Evolutionary conservation across 2,113 vertebrate genomes (phyloP).

Genomic region (Capra hircus): DNA sequence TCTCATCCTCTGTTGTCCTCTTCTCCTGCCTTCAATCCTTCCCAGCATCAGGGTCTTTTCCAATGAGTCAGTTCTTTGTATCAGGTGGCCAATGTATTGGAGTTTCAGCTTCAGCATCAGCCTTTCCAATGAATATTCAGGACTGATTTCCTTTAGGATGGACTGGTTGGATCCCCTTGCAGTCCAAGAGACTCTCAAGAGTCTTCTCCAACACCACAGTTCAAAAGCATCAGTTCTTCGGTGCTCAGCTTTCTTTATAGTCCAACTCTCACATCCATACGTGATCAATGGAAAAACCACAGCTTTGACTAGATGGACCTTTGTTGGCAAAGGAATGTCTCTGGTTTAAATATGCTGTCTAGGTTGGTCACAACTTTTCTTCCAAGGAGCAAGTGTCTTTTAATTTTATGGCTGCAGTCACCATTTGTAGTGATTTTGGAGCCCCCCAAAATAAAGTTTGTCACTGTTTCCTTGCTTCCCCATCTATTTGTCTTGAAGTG

Average conservation of each 20-base stretch:
- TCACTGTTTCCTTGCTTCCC: neutral
- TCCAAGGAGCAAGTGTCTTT: neutral
- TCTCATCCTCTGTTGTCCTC: neutral
- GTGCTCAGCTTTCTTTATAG: neutral
- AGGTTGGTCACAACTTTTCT: neutral
- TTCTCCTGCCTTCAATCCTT: neutral
- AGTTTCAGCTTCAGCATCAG: neutral
- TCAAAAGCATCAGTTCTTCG: neutral
- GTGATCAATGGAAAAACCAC: neutral
- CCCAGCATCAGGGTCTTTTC: neutral
- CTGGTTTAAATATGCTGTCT: neutral
- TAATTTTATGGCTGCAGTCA: neutral
- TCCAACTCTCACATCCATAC: neutral
- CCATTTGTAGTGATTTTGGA: neutral
- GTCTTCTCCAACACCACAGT: neutral
- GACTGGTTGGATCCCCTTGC: neutral
- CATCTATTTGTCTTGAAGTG: neutral
- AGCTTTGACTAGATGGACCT: neutral
- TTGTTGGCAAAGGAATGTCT: neutral
- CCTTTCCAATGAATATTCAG: neutral
- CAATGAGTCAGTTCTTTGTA: neutral
- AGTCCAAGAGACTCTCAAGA: neutral
- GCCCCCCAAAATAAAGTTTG: accelerated
- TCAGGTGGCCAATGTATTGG: neutral
- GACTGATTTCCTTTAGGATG: neutral